Percentiles rank a stretch among this genome's conserved stretches.
These are phyloP conservation scores for Pteropus rufus DNA, from an alignment of 2,797 vertebrate species.

Conservation along the genomic window DNA sequence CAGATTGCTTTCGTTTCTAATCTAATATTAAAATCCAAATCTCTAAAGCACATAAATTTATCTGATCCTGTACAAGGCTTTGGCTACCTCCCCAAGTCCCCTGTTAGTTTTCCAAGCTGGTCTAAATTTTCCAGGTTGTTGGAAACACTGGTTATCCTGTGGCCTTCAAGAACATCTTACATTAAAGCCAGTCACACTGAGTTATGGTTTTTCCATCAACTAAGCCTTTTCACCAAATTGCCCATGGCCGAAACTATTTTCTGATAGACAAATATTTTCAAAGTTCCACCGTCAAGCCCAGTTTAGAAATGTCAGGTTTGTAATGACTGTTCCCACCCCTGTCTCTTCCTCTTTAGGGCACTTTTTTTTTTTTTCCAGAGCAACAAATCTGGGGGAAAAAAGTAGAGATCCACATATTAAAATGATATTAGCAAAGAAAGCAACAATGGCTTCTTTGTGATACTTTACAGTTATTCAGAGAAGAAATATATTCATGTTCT, in stretches of 20 bases:
- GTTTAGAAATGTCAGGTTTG: conserved; percentile 73
- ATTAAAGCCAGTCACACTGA: conserved; percentile 65
- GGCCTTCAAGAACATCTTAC: conserved; percentile 68
- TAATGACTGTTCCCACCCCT: conserved; percentile 28
- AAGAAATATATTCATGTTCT: not conserved
- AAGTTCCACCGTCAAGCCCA: conserved; percentile 64
- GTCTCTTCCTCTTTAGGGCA: not conserved
- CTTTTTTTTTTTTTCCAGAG: not conserved
- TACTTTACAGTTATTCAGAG: not conserved
- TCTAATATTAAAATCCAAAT: conserved; percentile 47
- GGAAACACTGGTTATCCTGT: conserved; percentile 49
- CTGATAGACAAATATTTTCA: conserved; percentile 79
- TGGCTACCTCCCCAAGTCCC: not conserved
- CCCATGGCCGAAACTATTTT: conserved; percentile 76
- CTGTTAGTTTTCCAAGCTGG: conserved; percentile 66
- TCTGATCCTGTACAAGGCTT: not conserved
- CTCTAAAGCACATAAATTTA: conserved; percentile 49
- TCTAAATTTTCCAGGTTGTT: conserved; percentile 73
- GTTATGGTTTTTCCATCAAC: conserved; percentile 75
- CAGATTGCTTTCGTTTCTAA: not conserved
- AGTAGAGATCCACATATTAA: not conserved
- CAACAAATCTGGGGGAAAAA: not conserved
- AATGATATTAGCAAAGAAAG: not conserved
- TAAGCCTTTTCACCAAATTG: conserved; percentile 72
- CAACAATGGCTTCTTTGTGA: conserved; percentile 8